Evolutionary conservation across 2,888 invertebrate species (phyloP).

Genomic region (Pasiphila rectangulata): DNA sequence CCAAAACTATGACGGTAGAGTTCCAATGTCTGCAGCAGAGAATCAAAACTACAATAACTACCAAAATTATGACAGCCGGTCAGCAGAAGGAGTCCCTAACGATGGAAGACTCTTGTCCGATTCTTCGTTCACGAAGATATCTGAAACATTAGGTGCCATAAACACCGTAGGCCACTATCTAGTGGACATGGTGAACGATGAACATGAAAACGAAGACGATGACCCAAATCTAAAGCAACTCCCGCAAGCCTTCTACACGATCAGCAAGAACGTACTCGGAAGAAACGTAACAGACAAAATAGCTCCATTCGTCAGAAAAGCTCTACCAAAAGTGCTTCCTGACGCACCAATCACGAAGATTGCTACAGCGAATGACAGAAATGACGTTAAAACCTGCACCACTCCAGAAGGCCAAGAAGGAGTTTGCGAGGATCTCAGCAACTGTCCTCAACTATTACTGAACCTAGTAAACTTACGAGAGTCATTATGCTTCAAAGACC

Average conservation of each 20-base stretch:
- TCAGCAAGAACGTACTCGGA: constrained; percentile 88
- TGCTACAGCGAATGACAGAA: constrained; percentile 68
- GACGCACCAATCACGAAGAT: constrained; percentile 70
- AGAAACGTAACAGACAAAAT: constrained; percentile 90
- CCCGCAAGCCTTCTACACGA: constrained; percentile 88
- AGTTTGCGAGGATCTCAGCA: constrained; percentile 92
- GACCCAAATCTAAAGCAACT: constrained; percentile 72
- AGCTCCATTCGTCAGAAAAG: constrained; percentile 84
- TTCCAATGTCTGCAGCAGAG: constrained; percentile 30
- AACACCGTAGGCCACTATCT: constrained; percentile 93
- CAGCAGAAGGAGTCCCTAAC: constrained; percentile 40
- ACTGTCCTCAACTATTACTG: constrained; percentile 91
- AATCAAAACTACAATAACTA: constrained; percentile 11
- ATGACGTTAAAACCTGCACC: constrained; percentile 85
- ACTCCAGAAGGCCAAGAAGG: constrained; percentile 91
- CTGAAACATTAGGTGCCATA: constrained; percentile 87
- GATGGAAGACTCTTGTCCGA: constrained; percentile 81
- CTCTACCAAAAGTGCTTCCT: constrained; percentile 65
- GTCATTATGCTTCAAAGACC: constrained; percentile 93
- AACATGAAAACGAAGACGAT: constrained; percentile 64
- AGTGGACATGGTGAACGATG: constrained; percentile 86
- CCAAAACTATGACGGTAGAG: constrained; percentile 25
- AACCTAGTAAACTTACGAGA: constrained; percentile 90
- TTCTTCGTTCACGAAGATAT: constrained; percentile 82
- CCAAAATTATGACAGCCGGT: constrained; percentile 29